Percentiles rank a stretch among this genome's conserved stretches.
Evolutionary conservation across 2,888 invertebrate genomes (phyloP).

Genomic region (Chrysolina oricalcia): DNA sequence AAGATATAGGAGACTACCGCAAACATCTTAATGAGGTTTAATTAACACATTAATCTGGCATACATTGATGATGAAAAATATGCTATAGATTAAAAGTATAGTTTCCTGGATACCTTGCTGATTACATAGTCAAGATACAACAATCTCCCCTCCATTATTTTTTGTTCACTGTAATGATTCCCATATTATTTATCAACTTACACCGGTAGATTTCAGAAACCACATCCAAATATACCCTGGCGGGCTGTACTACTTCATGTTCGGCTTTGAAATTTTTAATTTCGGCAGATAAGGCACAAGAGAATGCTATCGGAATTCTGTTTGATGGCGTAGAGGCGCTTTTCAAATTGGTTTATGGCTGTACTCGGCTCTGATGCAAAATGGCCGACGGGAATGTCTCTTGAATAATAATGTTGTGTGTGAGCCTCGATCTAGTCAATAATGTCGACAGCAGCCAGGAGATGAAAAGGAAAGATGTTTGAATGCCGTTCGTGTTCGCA

Average conservation of each 20-base stretch:
- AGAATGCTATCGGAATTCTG: conserved; percentile 52
- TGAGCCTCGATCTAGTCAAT: conserved; percentile 39
- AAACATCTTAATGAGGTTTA: too few relatives aligned
- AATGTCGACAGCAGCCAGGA: conserved; percentile 38
- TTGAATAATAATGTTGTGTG: conserved; percentile 44
- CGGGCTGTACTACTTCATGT: background rate
- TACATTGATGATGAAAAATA: too few relatives aligned
- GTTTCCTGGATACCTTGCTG: too few relatives aligned
- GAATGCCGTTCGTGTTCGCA: background rate
- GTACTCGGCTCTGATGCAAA: conserved; percentile 48
- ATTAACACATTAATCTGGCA: too few relatives aligned
- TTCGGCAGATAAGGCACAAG: conserved; percentile 39
- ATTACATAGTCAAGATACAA: too few relatives aligned
- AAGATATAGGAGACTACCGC: too few relatives aligned
- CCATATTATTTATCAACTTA: background rate
- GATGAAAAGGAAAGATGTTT: background rate
- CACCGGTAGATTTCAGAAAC: background rate
- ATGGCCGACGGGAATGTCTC: conserved; percentile 39
- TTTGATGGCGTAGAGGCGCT: conserved; percentile 47
- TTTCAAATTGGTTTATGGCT: conserved; percentile 53
- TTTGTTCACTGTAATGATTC: too few relatives aligned
- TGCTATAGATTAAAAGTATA: too few relatives aligned
- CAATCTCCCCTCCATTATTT: too few relatives aligned
- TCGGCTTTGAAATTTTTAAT: conserved; percentile 34
- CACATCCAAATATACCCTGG: background rate